Evolutionary conservation across 2,797 vertebrate genomes (phyloP).

Genomic region (Rhyacichthys aspro): DNA sequence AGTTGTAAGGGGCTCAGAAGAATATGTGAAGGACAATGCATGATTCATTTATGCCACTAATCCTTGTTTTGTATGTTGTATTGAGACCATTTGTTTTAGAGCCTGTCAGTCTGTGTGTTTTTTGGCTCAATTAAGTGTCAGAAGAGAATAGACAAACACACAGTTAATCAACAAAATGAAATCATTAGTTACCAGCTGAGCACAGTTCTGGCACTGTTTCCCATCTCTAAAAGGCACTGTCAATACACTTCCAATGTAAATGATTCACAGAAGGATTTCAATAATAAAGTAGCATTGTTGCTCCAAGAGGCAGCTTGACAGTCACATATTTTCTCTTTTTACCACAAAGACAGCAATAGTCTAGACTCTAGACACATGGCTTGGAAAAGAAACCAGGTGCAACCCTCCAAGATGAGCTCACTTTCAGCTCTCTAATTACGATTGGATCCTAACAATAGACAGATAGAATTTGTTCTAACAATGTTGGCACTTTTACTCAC

Average conservation of each 20-base stretch:
- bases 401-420: constrained; percentile 71
- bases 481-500: constrained; percentile 51
- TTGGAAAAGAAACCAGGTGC: constrained; percentile 70
- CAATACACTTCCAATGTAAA: constrained; percentile 62
- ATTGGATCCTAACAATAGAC: constrained; percentile 69
- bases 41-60: constrained; percentile 41
- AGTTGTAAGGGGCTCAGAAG: constrained; percentile 53
- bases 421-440: constrained; percentile 69
- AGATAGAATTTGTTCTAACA: constrained; percentile 68
- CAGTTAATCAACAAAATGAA: constrained; percentile 70
- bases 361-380: constrained; percentile 59
- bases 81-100: constrained; percentile 33
- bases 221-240: constrained; percentile 55
- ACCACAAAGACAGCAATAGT: constrained; percentile 42
- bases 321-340: constrained; percentile 47
- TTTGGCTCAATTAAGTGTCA: constrained; percentile 60
- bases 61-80: constrained; percentile 33
- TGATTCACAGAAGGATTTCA: constrained; percentile 52
- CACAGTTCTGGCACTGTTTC: constrained; percentile 57
- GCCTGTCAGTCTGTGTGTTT: constrained; percentile 50
- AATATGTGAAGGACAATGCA: constrained; percentile 61
- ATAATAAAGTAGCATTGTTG: constrained; percentile 34
- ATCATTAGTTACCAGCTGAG: constrained; percentile 74
- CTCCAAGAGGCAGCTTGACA: constrained; percentile 53
- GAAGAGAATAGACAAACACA: constrained; percentile 67